Base-by-base conservation (phyloP, 2,113 vertebrate genomes). In the Dasyornis broadbenti region DNA sequence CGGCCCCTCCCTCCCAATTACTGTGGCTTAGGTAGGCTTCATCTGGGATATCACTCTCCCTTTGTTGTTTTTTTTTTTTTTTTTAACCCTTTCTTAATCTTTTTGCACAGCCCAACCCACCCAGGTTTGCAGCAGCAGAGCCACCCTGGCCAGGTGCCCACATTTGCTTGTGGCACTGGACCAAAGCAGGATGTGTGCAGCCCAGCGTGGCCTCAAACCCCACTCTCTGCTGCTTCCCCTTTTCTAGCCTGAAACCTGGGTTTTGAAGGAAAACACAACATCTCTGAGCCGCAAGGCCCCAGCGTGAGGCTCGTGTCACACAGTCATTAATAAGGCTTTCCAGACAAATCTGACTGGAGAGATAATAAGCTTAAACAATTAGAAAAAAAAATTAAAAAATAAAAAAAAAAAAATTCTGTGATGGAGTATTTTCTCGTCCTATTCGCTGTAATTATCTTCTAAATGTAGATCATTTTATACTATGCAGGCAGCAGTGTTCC, bases 331-430 rank as follows among this genome's bases (percentile, higher is more conserved):
- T 90, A 96, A 95, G 66, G 78, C 73, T 97, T 94, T 92, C 89
- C 95, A 96, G 89, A 94, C 93, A 96, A 96, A 96, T 94, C 90
- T 94, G 95, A 94, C 92, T 89, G 92, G 52, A 94, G 65, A 94
- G 89, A 96, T 95, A 97, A 96, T 94, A 95, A 92, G 90, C 86
- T 97, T 96, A 94, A 96, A 95, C 93, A 96, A 97, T 96, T 91
- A 95, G 76, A 13, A 49, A 31, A 30, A 45, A 5, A 5, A n/a
- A 50, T 60, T 42, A 50, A 52, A 76, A 22, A n/a, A 50, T 60
- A 45, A 50, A 52, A 76, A 22, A 0, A 27, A 44, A 81, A 57
- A 52, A 10, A 13, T 70, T 79, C 69, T 80, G 52, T 47, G 45
- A 86, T 49, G 42, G 89, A 93, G 61, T 72, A 63, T 94, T 97